These are phyloP conservation scores for Smithornis capensis DNA, from an alignment of 2,113 vertebrate species.

Conservation along the genomic window DNA sequence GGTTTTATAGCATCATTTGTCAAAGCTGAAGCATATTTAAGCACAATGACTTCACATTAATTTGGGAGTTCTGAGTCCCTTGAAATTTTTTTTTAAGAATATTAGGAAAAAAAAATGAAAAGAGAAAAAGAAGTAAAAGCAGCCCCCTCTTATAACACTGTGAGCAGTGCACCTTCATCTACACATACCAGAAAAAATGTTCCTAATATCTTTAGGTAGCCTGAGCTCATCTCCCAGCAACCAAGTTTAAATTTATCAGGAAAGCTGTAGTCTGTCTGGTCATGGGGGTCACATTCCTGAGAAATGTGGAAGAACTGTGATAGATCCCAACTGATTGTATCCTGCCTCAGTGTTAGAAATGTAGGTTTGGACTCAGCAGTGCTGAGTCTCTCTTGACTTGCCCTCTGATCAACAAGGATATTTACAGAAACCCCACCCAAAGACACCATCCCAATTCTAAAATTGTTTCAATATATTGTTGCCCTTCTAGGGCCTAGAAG, in stretches of 20 bases:
- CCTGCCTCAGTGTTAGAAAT: background rate
- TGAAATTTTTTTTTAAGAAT: background rate
- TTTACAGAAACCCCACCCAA: background rate
- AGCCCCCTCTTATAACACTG: background rate
- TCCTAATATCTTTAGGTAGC: background rate
- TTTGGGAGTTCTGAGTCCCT: background rate
- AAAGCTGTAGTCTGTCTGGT: background rate
- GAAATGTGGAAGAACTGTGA: background rate
- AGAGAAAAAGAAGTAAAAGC: background rate
- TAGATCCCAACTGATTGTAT: fast-evolving
- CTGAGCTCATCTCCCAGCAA: background rate
- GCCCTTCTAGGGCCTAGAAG: background rate
- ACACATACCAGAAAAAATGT: background rate
- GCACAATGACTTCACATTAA: background rate
- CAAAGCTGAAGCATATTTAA: background rate
- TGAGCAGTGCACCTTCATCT: background rate
- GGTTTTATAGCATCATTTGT: constrained; percentile 12
- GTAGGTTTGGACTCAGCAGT: background rate
- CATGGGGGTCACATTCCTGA: background rate
- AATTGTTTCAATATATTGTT: background rate
- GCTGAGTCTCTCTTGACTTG: background rate
- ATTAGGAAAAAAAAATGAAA: background rate
- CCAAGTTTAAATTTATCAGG: background rate
- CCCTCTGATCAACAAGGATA: background rate
- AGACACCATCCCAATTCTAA: background rate